These are phyloP conservation scores for Poeciliopsis infans DNA, from an alignment of 2,797 vertebrate species.

Conservation along the genomic window DNA sequence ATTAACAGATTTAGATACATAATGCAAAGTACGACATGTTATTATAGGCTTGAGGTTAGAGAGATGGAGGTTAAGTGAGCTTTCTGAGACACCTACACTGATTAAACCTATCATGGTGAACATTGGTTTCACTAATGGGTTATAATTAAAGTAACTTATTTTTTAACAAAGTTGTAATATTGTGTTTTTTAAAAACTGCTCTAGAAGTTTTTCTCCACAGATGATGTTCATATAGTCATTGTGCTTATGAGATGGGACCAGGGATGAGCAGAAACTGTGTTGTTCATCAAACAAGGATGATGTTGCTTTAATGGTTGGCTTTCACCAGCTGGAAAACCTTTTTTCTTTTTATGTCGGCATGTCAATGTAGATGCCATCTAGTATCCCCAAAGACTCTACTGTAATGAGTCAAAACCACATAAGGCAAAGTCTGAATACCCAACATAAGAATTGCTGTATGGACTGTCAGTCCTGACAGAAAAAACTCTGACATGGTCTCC, in stretches of 20 bases:
- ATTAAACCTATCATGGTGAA: neutral
- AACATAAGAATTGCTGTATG: neutral
- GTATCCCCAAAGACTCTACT: neutral
- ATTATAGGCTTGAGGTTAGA: neutral
- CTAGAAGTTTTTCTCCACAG: neutral
- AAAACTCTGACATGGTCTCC: neutral
- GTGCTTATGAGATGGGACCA: neutral
- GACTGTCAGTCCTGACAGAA: neutral
- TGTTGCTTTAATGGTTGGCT: conserved; percentile 12
- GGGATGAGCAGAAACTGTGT: neutral
- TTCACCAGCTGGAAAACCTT: neutral
- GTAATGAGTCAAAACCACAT: neutral
- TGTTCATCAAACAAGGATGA: neutral
- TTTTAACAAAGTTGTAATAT: neutral
- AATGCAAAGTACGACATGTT: neutral
- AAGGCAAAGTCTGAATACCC: neutral
- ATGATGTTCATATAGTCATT: neutral
- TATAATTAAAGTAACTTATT: neutral
- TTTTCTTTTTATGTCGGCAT: neutral
- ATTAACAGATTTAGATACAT: neutral
- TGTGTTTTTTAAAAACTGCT: neutral
- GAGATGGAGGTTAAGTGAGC: neutral
- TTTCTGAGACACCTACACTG: neutral
- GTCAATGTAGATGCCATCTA: neutral
- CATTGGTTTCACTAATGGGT: neutral